Base-by-base conservation (phyloP, 1,140 invertebrate genomes). In the Solenopsis fugax region DNA sequence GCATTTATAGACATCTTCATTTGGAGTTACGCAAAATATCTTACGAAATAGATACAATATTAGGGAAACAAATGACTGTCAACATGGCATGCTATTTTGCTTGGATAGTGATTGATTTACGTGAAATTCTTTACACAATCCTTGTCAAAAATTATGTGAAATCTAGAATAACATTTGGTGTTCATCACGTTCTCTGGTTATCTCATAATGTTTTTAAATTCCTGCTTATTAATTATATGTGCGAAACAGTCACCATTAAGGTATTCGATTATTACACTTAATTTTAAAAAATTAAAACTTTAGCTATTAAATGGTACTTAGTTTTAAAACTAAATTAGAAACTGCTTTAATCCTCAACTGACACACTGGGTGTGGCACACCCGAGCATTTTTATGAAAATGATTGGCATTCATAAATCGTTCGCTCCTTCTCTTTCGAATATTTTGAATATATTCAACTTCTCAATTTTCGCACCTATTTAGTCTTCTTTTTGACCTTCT, bases 1-100 rank as follows among this genome's bases (percentile, higher is more conserved):
- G 10, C 29, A n/a, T 29, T 29, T 29, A 5, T 9, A 81, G 77
- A 34, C 77, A 81, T 10, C 58, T 81, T 21, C 62, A 80, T 65
- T 34, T 52, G 18, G 77, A 80, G 13, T 56, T 69, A 41, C 64
- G 29, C 29, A 29, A 29, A 29, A 29, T 29, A 29, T 29, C 2
- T 29, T 29, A 2, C 2, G 29, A 29, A 29, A 29, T 29, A 29
- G 29, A 29, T 2, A 2, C 29, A 29, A 29, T 29, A 29, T 29
- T 29, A 0, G 29, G 29, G 2, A 29, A 29, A 29, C 29, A 29
- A 29, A 29, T 29, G 29, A 29, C 29, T 29, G 0, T 29, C 29
- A 41, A 77, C 52, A 67, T 67, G 48, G 45, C 9, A 18, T 45
- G 52, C 24, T 56, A 56, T 37, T 73, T 37, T 45, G 10, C 1